These are phyloP conservation scores for Pissodes strobi DNA, from an alignment of 1,140 invertebrate genomes.

Conservation along the genomic window DNA sequence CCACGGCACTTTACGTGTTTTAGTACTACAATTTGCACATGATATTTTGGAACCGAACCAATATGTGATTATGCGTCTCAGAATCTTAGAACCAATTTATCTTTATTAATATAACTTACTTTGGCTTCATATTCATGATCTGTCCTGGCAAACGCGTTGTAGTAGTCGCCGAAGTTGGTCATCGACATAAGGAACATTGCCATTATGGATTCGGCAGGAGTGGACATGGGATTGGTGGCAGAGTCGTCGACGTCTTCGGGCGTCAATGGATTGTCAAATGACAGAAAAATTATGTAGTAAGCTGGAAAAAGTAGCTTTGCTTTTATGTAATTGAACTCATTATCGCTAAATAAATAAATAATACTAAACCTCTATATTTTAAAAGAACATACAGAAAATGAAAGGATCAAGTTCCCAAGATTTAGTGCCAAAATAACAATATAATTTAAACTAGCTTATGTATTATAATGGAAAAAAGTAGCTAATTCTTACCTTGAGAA, in stretches of 20 bases:
- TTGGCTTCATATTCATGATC: slow-evolving; percentile 88
- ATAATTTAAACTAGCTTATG: no score
- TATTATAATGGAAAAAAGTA: no score
- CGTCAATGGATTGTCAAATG: slow-evolving; percentile 78
- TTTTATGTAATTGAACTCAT: no score
- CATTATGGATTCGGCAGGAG: slow-evolving; percentile 91
- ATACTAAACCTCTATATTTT: neutral
- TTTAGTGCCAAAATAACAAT: no score
- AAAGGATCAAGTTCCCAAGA: no score
- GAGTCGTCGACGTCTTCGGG: slow-evolving; percentile 73
- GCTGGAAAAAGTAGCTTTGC: slow-evolving; percentile 73
- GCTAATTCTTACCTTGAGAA: slow-evolving; percentile 96
- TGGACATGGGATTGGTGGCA: slow-evolving; percentile 81
- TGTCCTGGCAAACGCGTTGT: slow-evolving; percentile 84
- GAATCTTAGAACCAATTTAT: no score
- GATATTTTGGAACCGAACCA: no score
- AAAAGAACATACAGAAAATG: no score
- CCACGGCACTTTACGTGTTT: no score
- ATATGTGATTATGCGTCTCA: no score
- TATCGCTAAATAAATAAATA: slow-evolving; percentile 13
- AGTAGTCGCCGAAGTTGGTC: slow-evolving; percentile 95
- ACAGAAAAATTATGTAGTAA: slow-evolving; percentile 89
- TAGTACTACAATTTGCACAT: no score
- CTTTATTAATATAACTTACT: no score
- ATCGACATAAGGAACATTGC: slow-evolving; percentile 98